Evolutionary conservation across 30 jellyfish, hydroid and myxozoan genomes (phyloP), one percentile per base, ranked within the genome.

Genomic region (Mastigias papua): DNA sequence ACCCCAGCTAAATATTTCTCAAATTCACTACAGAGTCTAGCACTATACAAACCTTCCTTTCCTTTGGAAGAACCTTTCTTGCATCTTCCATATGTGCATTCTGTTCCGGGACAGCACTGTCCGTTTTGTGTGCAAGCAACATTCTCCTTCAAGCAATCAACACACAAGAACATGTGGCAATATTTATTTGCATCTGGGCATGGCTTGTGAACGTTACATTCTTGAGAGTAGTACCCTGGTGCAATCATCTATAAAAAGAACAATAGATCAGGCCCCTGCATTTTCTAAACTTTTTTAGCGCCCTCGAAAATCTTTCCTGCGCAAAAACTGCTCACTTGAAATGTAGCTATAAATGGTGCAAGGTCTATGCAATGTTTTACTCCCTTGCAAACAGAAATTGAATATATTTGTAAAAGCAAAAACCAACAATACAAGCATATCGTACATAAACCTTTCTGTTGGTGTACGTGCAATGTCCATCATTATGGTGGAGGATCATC

Each of bases 111-210:
- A 73, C 98, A 93, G 68, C 98, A 93, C 37, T 93, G 98, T 31
- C 98, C 98, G 64, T 93, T 93, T 42, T 93, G 98, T 31, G 98
- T 93, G 81, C 98, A 93, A 16, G 98, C 98, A 34, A 93, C 98
- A 75, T 93, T 93, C 80, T 93, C 98, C 83, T 93, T 93, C 95
- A 93, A 83, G 74, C 98, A 93, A 63, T 93, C 97, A 17, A 93
- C 98, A 42, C 98, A 93, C 79, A 93, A 82, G 50, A 93, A 93
- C 89, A 93, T 77, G 89, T 93, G 98, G 88, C 98, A 93, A 75
- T 93, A 93, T 87, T 93, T 93, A 77, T 93, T 97, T 81, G 86
- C 88, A 93, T 93, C 98, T 22, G 98, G 98, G 85, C 98, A 93
- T 54, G 98, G 97, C 57, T 93, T 93, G 96, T 93, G 98, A 26